Conservation (phyloP, 2,888 invertebrate species). For the Orthosia incerta region DNA sequence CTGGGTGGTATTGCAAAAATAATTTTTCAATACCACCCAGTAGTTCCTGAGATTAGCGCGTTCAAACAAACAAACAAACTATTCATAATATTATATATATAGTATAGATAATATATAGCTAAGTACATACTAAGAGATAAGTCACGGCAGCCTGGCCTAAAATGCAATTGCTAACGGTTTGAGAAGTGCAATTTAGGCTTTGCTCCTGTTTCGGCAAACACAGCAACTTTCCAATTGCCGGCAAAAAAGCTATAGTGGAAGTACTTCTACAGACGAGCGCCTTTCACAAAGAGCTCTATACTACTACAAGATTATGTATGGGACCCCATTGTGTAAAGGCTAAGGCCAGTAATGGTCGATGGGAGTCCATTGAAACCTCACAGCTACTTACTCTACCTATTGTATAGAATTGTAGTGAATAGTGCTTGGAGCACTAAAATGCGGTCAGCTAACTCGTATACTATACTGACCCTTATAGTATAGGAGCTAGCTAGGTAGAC, state of each 20-base stretch:
- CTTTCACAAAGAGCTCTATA: not conserved
- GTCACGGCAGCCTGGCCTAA: too few species aligned
- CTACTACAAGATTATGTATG: constrained; percentile 5
- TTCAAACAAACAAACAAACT: too few species aligned
- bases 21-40: too few species aligned
- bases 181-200: too few species aligned
- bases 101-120: too few species aligned
- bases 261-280: not conserved
- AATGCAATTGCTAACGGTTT: too few species aligned
- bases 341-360: constrained; percentile 34
- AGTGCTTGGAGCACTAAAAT: constrained; percentile 40
- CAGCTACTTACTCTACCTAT: constrained; percentile 35
- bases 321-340: constrained; percentile 33
- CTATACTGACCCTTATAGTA: constrained; percentile 20
- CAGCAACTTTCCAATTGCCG: not conserved
- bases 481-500: not conserved
- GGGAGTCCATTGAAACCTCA: constrained; percentile 42
- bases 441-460: constrained; percentile 23
- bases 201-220: not conserved
- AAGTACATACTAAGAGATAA: too few species aligned
- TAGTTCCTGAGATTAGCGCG: too few species aligned
- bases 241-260: not conserved
- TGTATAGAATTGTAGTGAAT: constrained; percentile 42
- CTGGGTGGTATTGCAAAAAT: too few species aligned
- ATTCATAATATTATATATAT: too few species aligned